Evolutionary conservation across 2,888 invertebrate species (phyloP).

Genomic region (Pandemis cinnamomeana): DNA sequence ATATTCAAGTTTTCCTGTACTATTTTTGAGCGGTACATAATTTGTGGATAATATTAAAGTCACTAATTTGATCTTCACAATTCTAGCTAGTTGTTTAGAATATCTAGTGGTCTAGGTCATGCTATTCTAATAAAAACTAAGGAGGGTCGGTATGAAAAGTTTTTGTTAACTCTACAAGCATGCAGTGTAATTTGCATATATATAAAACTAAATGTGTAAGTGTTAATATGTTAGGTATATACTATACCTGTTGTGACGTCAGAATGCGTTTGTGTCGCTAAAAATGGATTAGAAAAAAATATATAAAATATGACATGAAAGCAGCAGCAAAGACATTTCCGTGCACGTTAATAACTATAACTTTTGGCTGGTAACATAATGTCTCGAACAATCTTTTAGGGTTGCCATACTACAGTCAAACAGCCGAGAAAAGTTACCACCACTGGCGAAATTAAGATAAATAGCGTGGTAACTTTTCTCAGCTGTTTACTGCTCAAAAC

Average conservation of each 20-base stretch:
- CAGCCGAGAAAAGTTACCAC: too few relatives aligned
- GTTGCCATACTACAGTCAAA: not conserved
- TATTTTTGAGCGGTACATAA: not conserved
- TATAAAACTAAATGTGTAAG: slow-evolving; percentile 9
- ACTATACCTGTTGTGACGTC: slow-evolving; percentile 54
- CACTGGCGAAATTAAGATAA: too few relatives aligned
- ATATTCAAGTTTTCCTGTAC: not conserved
- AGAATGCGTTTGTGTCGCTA: slow-evolving; percentile 59
- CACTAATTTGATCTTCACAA: not conserved
- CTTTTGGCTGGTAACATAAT: not conserved
- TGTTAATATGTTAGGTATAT: slow-evolving; percentile 30
- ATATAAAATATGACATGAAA: slow-evolving; percentile 58
- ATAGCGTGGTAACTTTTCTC: too few relatives aligned
- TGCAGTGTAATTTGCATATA: slow-evolving; percentile 15
- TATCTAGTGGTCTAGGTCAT: slow-evolving; percentile 10
- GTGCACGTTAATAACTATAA: slow-evolving; percentile 44
- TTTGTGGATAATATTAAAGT: not conserved
- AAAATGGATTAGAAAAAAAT: slow-evolving; percentile 52
- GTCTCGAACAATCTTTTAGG: not conserved
- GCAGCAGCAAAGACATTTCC: slow-evolving; percentile 63
- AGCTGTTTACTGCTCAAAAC: too few relatives aligned
- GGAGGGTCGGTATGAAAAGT: not conserved
- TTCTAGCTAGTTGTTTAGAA: not conserved
- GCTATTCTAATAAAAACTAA: not conserved
- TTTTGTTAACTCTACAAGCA: slow-evolving; percentile 1